Percentiles rank a stretch among this genome's conserved stretches.
These are phyloP conservation scores for Percina caprodes DNA, from an alignment of 2,113 vertebrate genomes.

Conservation along the genomic window DNA sequence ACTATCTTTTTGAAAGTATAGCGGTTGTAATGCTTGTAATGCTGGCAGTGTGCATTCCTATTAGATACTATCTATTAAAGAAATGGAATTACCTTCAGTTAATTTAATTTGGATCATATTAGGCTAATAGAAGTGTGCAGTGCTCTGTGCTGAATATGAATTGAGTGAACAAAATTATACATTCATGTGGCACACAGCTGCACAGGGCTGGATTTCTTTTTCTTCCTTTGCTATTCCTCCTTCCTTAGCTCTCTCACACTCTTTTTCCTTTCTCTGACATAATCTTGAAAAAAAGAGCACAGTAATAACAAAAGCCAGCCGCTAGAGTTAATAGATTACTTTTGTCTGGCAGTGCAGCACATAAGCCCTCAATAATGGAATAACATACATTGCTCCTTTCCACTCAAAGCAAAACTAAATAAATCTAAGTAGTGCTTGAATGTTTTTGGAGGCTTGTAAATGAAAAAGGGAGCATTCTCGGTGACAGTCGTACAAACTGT, in stretches of 20 bases:
- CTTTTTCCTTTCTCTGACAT: conserved; percentile 24
- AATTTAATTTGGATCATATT: conserved; percentile 77
- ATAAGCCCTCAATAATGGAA: conserved; percentile 38
- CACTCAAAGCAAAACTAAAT: background rate
- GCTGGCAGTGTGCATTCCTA: conserved; percentile 49
- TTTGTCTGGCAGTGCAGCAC: conserved; percentile 27
- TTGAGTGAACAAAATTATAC: conserved; percentile 42
- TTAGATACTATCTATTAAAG: conserved; percentile 69
- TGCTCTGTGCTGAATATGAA: conserved; percentile 65
- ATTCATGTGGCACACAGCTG: conserved; percentile 44
- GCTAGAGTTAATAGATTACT: conserved; percentile 47
- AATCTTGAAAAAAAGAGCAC: conserved; percentile 40
- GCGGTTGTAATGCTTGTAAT: conserved; percentile 48
- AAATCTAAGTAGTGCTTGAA: background rate
- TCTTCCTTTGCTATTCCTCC: conserved; percentile 2
- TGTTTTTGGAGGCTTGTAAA: conserved; percentile 29
- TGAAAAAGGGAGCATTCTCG: conserved; percentile 14
- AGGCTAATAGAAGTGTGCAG: conserved; percentile 61
- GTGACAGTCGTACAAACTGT: background rate
- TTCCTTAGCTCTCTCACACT: background rate
- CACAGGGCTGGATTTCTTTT: conserved; percentile 28
- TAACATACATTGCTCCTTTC: conserved; percentile 47
- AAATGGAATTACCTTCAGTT: conserved; percentile 74
- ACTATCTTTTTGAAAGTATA: conserved; percentile 30
- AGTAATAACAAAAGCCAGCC: conserved; percentile 30